These are phyloP conservation scores for Drosophila insularis DNA, from an alignment of 1,140 invertebrate species.

Conservation along the genomic window DNA sequence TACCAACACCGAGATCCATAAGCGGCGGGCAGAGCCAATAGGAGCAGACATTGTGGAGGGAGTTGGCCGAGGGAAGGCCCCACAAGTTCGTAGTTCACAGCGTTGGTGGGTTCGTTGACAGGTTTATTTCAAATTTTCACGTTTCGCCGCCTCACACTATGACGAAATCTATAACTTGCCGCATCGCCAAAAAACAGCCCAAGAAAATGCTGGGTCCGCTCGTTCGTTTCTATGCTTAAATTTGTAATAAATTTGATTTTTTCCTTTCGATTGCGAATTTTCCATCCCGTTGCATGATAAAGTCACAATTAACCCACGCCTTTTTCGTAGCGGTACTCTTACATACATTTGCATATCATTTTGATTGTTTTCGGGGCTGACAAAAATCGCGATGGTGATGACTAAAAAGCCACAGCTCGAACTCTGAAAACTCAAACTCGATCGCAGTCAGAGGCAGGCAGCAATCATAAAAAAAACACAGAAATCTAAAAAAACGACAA, in stretches of 20 bases:
- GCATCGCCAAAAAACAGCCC: slow-evolving; percentile 52
- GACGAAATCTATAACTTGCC: slow-evolving; percentile 80
- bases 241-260: slow-evolving; percentile 82
- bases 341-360: slow-evolving; percentile 82
- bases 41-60: background rate
- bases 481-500: slow-evolving; percentile 27
- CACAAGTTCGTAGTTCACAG: slow-evolving; percentile 77
- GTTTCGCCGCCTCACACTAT: slow-evolving; percentile 53
- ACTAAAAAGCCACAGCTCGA: slow-evolving; percentile 54
- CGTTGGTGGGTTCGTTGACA: slow-evolving; percentile 75
- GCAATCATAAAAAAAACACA: slow-evolving; percentile 65
- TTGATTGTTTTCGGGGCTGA: slow-evolving; percentile 71
- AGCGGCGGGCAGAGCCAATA: background rate
- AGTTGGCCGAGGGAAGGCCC: slow-evolving; percentile 42
- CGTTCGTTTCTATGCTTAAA: slow-evolving; percentile 74
- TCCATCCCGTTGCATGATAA: slow-evolving; percentile 65
- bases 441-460: slow-evolving; percentile 41
- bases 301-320: slow-evolving; percentile 82
- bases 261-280: slow-evolving; percentile 78
- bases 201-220: slow-evolving; percentile 27
- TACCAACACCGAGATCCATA: background rate
- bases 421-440: background rate
- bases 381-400: slow-evolving; percentile 61
- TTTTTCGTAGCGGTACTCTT: slow-evolving; percentile 81
- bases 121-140: slow-evolving; percentile 78